Evolutionary conservation across 2,888 invertebrate species (phyloP), one percentile per base, ranked within the genome.

Genomic region (Panopea generosa): DNA sequence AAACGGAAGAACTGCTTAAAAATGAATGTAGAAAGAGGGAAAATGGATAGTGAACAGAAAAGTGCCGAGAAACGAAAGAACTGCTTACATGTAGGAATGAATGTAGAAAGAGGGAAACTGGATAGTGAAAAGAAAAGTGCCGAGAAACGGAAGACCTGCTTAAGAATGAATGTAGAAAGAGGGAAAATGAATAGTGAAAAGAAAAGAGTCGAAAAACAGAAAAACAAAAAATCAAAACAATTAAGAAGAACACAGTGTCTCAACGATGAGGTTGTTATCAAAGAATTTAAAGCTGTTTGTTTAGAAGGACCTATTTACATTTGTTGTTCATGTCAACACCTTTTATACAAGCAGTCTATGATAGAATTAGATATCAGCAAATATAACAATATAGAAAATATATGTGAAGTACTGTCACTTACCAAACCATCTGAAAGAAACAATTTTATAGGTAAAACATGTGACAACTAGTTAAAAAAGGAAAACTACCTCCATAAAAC

Each of bases 261-360:
- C 14, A 27, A n/a, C 33, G 4, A 4, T 29, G 33, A 20, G 9
- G 6, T 53, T 24, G 53, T n/a, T 53, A 53, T 53, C 9, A 53
- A 26, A 24, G 53, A 53, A 26, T 53, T 53, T n/a, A 53, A 53
- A 53, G 53, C 53, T 22, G 24, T 53, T 24, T 53, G 53, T 53
- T 33, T 29, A 16, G 20, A 56, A 56, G 56, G 56, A 6, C 56
- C 56, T 33, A 24, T 33, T 29, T 24, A 56, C 9, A 20, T 40
- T 40, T 57, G 57, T 40, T 57, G 57, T 9, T 57, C 43, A 38
- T 57, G 57, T 18, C 18, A 40, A 38, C 43, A 43, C 27, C 43
- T 57, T 22, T 43, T 57, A 43, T 40, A 40, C 57, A 57, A 40
- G 43, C 56, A 56, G 24, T 56, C 56, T 56, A 33, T 56, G 16